These are phyloP conservation scores for Gymnoscopelus braueri DNA, from an alignment of 2,797 vertebrate species.

Conservation along the genomic window DNA sequence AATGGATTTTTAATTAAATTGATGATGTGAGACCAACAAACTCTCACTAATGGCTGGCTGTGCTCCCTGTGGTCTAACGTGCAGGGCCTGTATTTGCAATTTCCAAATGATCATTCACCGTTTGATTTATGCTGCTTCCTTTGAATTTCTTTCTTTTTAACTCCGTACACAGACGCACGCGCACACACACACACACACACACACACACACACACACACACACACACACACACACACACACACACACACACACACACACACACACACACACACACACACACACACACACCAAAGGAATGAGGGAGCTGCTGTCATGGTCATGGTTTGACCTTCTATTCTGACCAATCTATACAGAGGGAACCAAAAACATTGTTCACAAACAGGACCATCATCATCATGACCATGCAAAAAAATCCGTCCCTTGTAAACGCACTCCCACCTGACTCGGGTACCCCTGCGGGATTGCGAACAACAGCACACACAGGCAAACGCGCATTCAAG, in stretches of 20 bases:
- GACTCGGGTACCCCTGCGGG: slow-evolving; percentile 21
- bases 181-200: slow-evolving; percentile 4
- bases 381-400: slow-evolving; percentile 23
- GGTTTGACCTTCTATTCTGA: slow-evolving; percentile 30
- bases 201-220: slow-evolving; percentile 29
- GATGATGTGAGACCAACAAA: slow-evolving; percentile 78
- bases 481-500: slow-evolving; percentile 5
- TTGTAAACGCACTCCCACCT: slow-evolving; percentile 57
- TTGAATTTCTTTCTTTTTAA: slow-evolving; percentile 51
- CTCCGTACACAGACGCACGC: slow-evolving; percentile 23
- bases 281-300: slow-evolving; percentile 12
- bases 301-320: slow-evolving; percentile 51
- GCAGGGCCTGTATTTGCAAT: slow-evolving; percentile 61
- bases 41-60: slow-evolving; percentile 65
- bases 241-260: slow-evolving; percentile 14
- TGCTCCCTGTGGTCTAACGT: slow-evolving; percentile 71
- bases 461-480: slow-evolving; percentile 16
- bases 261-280: background rate
- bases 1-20: slow-evolving; percentile 80
- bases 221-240: slow-evolving; percentile 21
- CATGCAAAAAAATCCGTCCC: slow-evolving; percentile 42
- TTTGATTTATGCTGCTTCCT: slow-evolving; percentile 69
- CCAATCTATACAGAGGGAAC: slow-evolving; percentile 54
- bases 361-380: slow-evolving; percentile 47
- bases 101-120: slow-evolving; percentile 70